phyloP scores from a whole-genome alignment of 2,113 vertebrate genomes.

The Sterna hirundo region DNA sequence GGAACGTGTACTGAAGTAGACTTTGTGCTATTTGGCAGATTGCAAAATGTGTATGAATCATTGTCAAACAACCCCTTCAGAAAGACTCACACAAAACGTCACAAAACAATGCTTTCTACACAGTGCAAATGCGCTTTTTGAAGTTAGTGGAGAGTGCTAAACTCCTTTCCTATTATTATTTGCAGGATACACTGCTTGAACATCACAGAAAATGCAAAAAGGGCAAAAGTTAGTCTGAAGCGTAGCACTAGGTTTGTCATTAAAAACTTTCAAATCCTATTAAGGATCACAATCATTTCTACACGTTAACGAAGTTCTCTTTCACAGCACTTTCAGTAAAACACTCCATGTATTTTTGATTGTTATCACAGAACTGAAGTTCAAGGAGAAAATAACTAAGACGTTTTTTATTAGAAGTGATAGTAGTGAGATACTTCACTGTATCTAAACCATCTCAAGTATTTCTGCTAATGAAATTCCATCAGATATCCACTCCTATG shows the following conservation, averaged over 20 bases:
- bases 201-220: neutral
- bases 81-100: neutral
- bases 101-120: neutral
- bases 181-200: neutral
- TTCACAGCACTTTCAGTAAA: neutral
- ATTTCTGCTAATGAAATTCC: conserved; percentile 1
- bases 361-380: neutral
- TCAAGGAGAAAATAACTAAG: neutral
- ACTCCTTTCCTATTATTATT: neutral
- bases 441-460: neutral
- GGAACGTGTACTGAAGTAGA: accelerated
- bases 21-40: neutral
- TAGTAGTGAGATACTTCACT: neutral
- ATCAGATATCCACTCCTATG: neutral
- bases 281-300: neutral
- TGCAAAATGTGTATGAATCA: accelerated
- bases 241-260: neutral
- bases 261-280: neutral
- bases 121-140: neutral
- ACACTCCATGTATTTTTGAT: neutral
- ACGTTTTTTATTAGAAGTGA: neutral
- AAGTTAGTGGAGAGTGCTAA: neutral
- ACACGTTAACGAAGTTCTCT: neutral
- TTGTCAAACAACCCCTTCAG: neutral
- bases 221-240: neutral